Conservation (phyloP, 2,888 invertebrate species). For the Coelinius sp. region DNA sequence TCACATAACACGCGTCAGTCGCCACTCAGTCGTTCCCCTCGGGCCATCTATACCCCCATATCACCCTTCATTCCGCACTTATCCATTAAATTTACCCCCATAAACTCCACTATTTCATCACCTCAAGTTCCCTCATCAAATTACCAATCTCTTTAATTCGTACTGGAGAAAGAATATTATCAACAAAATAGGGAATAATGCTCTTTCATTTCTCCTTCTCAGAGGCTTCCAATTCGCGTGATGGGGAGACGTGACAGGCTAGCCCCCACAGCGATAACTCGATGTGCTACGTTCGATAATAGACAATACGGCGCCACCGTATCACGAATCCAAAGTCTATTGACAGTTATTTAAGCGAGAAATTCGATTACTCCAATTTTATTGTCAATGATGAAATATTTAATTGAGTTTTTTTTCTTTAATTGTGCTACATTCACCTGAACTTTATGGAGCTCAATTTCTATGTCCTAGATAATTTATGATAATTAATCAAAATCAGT, state of each 20-base stretch:
- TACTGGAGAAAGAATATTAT: neutral
- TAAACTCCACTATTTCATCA: neutral
- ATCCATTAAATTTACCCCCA: slow-evolving; percentile 24
- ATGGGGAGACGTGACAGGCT: slow-evolving; percentile 24
- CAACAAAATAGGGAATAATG: neutral
- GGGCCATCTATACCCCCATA: slow-evolving; percentile 25
- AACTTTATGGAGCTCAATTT: too few species aligned
- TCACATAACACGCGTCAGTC: slow-evolving; percentile 60
- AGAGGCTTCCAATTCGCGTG: slow-evolving; percentile 18
- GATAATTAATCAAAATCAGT: too few species aligned
- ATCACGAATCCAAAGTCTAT: slow-evolving; percentile 5
- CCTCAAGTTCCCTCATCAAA: neutral
- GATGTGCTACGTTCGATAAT: slow-evolving; percentile 21
- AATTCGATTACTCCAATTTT: neutral
- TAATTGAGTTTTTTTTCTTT: too few species aligned
- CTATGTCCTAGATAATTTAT: too few species aligned
- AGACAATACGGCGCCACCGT: neutral
- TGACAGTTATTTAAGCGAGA: neutral
- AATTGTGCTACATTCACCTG: too few species aligned
- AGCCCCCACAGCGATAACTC: slow-evolving; percentile 24
- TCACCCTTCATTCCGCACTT: slow-evolving; percentile 35
- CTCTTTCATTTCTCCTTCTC: neutral
- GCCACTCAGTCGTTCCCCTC: slow-evolving; percentile 41
- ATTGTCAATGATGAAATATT: neutral
- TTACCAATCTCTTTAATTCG: slow-evolving; percentile 1